Conservation (phyloP, 2,888 invertebrate species). For the Allolobophora icterica region DNA sequence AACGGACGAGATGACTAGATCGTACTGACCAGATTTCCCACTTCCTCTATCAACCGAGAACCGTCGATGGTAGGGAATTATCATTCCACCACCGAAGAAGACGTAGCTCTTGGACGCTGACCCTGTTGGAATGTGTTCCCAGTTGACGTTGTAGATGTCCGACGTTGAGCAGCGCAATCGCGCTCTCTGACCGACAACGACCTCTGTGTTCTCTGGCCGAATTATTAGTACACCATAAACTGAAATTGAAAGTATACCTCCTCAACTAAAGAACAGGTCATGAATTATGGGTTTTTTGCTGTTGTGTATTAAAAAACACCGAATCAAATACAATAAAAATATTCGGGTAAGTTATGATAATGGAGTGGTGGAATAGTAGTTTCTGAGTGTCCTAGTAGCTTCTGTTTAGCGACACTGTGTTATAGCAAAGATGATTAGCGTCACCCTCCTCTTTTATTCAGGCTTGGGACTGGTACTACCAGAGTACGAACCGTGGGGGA, state of each 20-base stretch:
- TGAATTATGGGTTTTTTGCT: neutral
- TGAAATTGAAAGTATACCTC: neutral
- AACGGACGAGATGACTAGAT: conserved; percentile 11
- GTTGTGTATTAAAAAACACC: neutral
- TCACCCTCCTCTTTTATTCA: too few species aligned
- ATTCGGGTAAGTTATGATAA: neutral
- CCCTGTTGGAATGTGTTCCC: conserved; percentile 14
- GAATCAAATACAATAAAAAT: neutral
- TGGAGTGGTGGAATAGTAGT: too few species aligned
- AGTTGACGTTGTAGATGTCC: conserved; percentile 23
- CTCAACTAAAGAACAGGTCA: neutral
- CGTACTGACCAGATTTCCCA: neutral
- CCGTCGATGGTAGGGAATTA: neutral
- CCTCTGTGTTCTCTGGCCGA: neutral
- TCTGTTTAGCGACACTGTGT: too few species aligned
- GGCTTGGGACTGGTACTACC: too few species aligned
- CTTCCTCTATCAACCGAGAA: conserved; percentile 14
- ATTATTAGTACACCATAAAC: neutral
- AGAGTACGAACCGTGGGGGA: too few species aligned
- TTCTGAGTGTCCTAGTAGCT: too few species aligned
- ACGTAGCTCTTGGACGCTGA: neutral
- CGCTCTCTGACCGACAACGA: neutral
- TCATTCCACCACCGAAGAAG: neutral
- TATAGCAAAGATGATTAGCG: too few species aligned
- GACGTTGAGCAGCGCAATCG: neutral